phyloP scores from a whole-genome alignment of 37 sponge, comb jelly and placozoan genomes.

The Bolinopsis microptera region DNA sequence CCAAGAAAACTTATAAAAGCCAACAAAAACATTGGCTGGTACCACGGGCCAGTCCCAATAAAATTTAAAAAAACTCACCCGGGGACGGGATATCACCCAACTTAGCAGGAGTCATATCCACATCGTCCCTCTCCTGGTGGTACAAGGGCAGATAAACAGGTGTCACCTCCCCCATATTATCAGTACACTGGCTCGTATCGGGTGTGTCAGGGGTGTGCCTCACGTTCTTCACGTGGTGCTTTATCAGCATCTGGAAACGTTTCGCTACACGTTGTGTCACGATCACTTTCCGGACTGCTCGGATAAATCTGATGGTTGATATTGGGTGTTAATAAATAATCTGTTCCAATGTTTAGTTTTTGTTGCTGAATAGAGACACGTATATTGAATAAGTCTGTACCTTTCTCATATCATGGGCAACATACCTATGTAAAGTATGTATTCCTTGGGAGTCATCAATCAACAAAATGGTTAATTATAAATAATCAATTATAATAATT shows the following conservation, averaged over 20 bases:
- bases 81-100: constrained; percentile 23
- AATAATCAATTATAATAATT: no score
- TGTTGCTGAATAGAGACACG: no score
- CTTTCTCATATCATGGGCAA: no score
- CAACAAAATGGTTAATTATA: no score
- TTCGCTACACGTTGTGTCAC: constrained; percentile 32
- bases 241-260: constrained; percentile 22
- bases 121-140: constrained; percentile 39
- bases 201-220: background rate
- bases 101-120: constrained; percentile 27
- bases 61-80: no score
- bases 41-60: no score
- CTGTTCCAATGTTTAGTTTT: no score
- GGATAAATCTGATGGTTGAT: constrained; percentile 53
- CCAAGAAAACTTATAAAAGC: background rate
- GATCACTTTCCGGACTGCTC: constrained; percentile 50
- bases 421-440: no score
- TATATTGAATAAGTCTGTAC: no score
- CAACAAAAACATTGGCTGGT: no score
- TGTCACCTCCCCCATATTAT: constrained; percentile 31
- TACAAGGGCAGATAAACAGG: constrained; percentile 27
- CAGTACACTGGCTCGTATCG: background rate
- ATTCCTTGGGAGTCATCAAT: no score
- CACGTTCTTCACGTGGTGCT: background rate
- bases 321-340: no score